Evolutionary conservation across 2,888 invertebrate genomes (phyloP).

Genomic region (Acrocera orbiculus): DNA sequence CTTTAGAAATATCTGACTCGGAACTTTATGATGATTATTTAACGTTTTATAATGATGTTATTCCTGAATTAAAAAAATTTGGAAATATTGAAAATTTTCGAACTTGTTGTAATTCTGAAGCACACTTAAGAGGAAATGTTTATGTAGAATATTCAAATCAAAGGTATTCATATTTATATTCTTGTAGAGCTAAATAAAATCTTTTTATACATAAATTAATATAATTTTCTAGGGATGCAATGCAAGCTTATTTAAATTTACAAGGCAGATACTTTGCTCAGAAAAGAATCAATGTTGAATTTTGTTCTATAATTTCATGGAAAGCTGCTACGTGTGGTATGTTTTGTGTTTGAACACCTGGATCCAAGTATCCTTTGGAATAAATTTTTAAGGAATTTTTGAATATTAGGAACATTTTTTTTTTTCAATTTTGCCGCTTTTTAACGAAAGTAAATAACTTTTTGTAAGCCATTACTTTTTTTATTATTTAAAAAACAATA

Average conservation of each 20-base stretch:
- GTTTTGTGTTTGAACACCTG: constrained; percentile 14
- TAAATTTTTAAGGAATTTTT: neutral
- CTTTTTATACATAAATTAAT: neutral
- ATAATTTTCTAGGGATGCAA: constrained; percentile 38
- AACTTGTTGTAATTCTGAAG: constrained; percentile 65
- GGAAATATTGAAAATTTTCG: constrained; percentile 49
- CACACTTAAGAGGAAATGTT: constrained; percentile 78
- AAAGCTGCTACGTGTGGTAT: constrained; percentile 77
- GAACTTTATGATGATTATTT: constrained; percentile 65
- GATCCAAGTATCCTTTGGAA: constrained; percentile 11
- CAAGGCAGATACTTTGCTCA: constrained; percentile 82
- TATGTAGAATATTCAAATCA: constrained; percentile 59
- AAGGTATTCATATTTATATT: constrained; percentile 18
- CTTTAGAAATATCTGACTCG: constrained; percentile 64
- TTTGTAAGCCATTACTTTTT: no score
- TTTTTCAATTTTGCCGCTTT: constrained; percentile 1
- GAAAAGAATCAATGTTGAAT: constrained; percentile 61
- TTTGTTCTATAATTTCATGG: constrained; percentile 64
- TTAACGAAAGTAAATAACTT: neutral
- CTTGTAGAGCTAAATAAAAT: neutral
- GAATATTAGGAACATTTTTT: constrained; percentile 7
- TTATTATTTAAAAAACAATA: no score
- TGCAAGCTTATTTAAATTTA: constrained; percentile 53
- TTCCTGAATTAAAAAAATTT: constrained; percentile 62
- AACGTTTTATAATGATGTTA: constrained; percentile 71